A percentile compares a stretch with the other conserved stretches of the same genome.
Conservation (phyloP, 2,113 vertebrate genomes). For the Mystacornis crossleyi region DNA sequence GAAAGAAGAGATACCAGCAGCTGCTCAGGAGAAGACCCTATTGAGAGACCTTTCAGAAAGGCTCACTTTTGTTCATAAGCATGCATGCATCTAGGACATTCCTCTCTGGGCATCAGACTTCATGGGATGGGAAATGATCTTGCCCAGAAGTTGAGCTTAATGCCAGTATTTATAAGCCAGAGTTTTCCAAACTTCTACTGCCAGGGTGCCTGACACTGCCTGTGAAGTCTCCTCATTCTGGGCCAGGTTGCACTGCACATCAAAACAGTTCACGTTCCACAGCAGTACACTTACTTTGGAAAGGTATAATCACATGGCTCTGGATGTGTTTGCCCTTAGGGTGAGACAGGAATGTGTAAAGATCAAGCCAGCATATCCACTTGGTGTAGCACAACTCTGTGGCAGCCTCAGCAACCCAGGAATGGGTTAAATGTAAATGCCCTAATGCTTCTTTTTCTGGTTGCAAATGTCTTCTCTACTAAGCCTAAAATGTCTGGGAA, state of each 20-base stretch:
- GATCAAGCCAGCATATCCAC: neutral
- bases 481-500: neutral
- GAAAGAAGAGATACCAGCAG: neutral
- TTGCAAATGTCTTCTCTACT: neutral
- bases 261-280: neutral
- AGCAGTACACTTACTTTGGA: neutral
- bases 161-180: neutral
- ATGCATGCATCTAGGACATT: neutral
- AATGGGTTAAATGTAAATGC: neutral
- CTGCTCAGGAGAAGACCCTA: neutral
- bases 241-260: neutral
- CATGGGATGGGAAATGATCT: neutral
- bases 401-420: neutral
- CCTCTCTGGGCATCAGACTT: neutral
- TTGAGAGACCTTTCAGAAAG: neutral
- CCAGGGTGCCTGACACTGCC: neutral
- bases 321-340: neutral
- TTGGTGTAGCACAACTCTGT: neutral
- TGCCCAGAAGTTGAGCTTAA: neutral
- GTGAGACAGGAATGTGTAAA: neutral
- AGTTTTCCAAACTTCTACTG: neutral
- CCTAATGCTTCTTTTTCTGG: neutral
- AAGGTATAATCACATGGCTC: neutral
- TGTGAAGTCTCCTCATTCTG: neutral
- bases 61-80: neutral